A percentile compares a stretch with the other conserved stretches of the same genome.
phyloP scores from a whole-genome alignment of 2,888 invertebrate species.

The Ormyrus labotus region DNA sequence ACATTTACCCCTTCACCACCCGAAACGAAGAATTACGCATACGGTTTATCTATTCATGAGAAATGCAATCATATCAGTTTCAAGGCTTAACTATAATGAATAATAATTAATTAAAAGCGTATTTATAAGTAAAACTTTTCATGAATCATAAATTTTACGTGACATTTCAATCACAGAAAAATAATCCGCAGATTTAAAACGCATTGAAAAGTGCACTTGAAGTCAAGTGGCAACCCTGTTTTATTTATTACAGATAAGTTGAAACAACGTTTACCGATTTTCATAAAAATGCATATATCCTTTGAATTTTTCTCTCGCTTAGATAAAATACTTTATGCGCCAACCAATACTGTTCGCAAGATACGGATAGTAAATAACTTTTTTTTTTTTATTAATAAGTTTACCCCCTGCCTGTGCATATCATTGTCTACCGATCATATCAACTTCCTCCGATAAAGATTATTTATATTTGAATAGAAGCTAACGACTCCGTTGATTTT shows the following conservation, averaged over 20 bases:
- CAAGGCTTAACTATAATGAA: not conserved
- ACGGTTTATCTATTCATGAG: not conserved
- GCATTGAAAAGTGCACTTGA: not conserved
- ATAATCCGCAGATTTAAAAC: not conserved
- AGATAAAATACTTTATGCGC: not conserved
- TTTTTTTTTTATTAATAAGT: conserved; percentile 2
- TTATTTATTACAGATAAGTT: conserved; percentile 39
- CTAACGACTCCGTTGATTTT: not conserved
- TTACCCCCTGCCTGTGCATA: conserved; percentile 8
- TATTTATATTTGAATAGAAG: not conserved
- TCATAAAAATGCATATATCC: not conserved
- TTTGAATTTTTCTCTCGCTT: not conserved
- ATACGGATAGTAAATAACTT: conserved; percentile 18
- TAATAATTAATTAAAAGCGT: not conserved
- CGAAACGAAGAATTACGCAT: too few relatives aligned
- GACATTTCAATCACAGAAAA: not conserved
- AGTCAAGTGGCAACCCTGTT: not conserved
- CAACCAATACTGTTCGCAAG: not conserved
- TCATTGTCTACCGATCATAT: conserved; percentile 7
- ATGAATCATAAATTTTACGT: not conserved
- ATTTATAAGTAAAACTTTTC: not conserved
- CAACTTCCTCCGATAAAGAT: conserved; percentile 19
- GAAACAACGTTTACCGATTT: not conserved
- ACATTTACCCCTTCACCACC: too few relatives aligned
- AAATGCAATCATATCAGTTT: not conserved